Conservation (phyloP, 2,888 invertebrate species). For the Parnassius mnemosyne region DNA sequence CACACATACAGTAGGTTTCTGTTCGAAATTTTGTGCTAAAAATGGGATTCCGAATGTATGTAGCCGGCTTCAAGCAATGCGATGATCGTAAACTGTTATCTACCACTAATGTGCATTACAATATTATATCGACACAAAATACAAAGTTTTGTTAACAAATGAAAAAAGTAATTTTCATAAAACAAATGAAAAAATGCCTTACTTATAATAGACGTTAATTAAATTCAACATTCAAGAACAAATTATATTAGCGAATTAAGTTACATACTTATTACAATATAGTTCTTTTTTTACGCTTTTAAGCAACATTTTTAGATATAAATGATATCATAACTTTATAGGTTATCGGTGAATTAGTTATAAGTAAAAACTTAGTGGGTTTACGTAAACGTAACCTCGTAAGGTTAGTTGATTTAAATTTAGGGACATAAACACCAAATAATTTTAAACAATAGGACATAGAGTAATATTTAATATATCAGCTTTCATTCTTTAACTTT, state of each 20-base stretch:
- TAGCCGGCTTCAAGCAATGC: no score
- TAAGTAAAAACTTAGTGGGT: slow-evolving; percentile 35
- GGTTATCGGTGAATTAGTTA: slow-evolving; percentile 33
- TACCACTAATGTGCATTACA: no score
- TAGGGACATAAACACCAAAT: slow-evolving; percentile 75
- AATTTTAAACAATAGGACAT: slow-evolving; percentile 56
- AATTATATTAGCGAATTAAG: slow-evolving; percentile 5
- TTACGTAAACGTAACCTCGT: slow-evolving; percentile 38
- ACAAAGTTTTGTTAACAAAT: background rate
- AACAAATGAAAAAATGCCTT: slow-evolving; percentile 23
- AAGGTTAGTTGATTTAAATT: slow-evolving; percentile 35
- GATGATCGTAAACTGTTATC: no score
- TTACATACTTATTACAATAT: slow-evolving; percentile 2
- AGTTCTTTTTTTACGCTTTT: slow-evolving; percentile 19
- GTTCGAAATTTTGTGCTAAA: no score
- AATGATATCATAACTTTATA: slow-evolving; percentile 16
- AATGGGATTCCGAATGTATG: no score
- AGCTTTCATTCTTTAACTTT: slow-evolving; percentile 4
- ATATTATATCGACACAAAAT: slow-evolving; percentile 8
- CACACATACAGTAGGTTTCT: no score
- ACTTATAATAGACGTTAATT: slow-evolving; percentile 17
- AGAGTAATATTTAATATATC: slow-evolving; percentile 40
- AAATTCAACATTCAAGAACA: slow-evolving; percentile 6
- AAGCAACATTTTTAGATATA: slow-evolving; percentile 18
- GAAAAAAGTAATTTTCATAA: background rate